These are phyloP conservation scores for Plusia festucae DNA, from an alignment of 2,888 invertebrate genomes.

Conservation along the genomic window DNA sequence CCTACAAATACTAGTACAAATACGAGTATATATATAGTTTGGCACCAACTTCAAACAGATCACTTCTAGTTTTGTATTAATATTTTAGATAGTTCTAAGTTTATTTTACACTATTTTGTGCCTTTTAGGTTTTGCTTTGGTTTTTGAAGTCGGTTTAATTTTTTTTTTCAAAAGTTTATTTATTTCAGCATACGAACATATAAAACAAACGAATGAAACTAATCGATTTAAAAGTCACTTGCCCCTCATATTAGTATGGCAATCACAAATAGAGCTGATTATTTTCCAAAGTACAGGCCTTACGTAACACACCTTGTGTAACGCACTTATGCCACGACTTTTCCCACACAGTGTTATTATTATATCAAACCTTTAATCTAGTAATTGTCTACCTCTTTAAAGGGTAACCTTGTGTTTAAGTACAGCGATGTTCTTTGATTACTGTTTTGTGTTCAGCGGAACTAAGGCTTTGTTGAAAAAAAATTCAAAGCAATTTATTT, in stretches of 20 bases:
- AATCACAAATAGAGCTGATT: slow-evolving; percentile 42
- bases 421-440: slow-evolving; percentile 22
- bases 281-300: slow-evolving; percentile 21
- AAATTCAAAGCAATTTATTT: not conserved
- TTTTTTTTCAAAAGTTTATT: no score
- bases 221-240: slow-evolving; percentile 24
- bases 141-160: no score
- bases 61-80: no score
- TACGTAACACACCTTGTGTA: slow-evolving; percentile 47
- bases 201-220: slow-evolving; percentile 19
- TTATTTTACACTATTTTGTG: no score
- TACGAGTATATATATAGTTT: no score
- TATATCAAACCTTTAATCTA: slow-evolving; percentile 46
- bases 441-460: slow-evolving; percentile 34
- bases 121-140: no score
- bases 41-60: no score
- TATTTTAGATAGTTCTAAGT: no score
- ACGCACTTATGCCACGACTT: slow-evolving; percentile 28
- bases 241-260: slow-evolving; percentile 46
- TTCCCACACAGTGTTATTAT: slow-evolving; percentile 53
- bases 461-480: not conserved
- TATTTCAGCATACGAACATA: slow-evolving; percentile 24
- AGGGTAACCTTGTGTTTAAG: slow-evolving; percentile 32
- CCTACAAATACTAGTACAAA: no score
- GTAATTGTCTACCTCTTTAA: slow-evolving; percentile 37